Evolutionary conservation across 2,113 vertebrate genomes (phyloP), one percentile per base, ranked within the genome.

Genomic region (Ornithorhynchus anatinus): DNA sequence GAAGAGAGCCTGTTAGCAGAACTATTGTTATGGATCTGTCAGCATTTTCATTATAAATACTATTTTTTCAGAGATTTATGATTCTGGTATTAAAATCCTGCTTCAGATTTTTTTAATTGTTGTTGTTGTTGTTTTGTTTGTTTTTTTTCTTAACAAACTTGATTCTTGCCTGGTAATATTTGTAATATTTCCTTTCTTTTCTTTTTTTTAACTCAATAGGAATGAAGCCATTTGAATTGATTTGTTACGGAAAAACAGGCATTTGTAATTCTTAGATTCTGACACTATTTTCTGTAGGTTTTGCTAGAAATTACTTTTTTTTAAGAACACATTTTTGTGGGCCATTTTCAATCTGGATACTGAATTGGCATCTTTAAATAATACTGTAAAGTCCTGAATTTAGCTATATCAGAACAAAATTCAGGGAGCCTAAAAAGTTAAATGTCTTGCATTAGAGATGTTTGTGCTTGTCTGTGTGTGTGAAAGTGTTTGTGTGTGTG

Each of bases 61-160:
- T 83, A 6, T 53, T 85, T 87, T n/a, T 84, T 80, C 54, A 74
- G 65, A 50, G 61, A 74, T 79, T 85, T 71, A 64, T 82, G 86
- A 84, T 78, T 58, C 23, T n/a, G 87, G 10, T 38, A 6, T 48
- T 81, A 79, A 86, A 87, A 79, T 53, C 36, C n/a, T 72, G 9
- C 31, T 6, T 56, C 29, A 44, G 17, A 54, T 29, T 25, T 31
- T 17, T 45, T 23, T 33, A n/a, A n/a, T n/a, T n/a, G n/a, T n/a
- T n/a, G n/a, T n/a, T n/a, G n/a, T n/a, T n/a, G n/a, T n/a, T n/a
- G n/a, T n/a, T n/a, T n/a, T n/a, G n/a, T n/a, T n/a, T 71, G 53
- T 69, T 75, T 78, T 74, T 25, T 53, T 69, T 63, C 33, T 86
- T 56, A 45, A 32, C 45, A 89, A 53, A 64, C 25, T 75, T 53